A percentile compares a stretch with the other conserved stretches of the same genome.
Conservation (phyloP, 1,140 invertebrate genomes). For the Ptiloglossa arizonensis region DNA sequence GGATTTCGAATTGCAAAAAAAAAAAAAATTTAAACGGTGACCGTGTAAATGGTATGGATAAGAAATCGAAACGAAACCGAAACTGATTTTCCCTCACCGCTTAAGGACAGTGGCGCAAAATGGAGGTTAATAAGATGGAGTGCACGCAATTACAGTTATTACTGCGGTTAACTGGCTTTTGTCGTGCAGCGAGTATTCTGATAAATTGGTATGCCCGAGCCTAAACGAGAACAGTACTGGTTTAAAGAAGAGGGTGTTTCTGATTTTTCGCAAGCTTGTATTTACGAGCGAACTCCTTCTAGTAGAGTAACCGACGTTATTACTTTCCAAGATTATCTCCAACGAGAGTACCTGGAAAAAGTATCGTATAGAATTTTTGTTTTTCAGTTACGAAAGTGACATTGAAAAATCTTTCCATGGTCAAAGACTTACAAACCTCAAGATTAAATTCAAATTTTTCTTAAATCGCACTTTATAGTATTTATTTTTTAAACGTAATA, state of each 20-base stretch:
- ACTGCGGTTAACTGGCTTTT: constrained; percentile 1
- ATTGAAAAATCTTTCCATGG: no score
- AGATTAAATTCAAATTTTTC: no score
- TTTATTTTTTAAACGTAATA: no score
- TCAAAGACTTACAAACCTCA: no score
- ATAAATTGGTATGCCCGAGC: neutral
- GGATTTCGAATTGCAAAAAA: neutral
- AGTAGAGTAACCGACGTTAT: no score
- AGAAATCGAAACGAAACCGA: neutral
- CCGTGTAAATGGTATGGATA: neutral
- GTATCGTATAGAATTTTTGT: no score
- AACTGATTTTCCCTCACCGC: neutral
- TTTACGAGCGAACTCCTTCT: no score
- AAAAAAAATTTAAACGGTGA: neutral
- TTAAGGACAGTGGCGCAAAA: neutral
- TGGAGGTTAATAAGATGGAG: neutral
- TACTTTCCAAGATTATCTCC: no score
- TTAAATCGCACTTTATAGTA: no score
- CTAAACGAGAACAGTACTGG: neutral
- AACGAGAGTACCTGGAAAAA: no score
- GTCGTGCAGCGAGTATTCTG: neutral
- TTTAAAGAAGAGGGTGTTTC: neutral
- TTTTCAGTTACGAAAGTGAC: no score
- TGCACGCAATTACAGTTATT: constrained; percentile 5
- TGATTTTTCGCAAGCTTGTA: no score